Evolutionary conservation across 2,797 vertebrate genomes (phyloP).

Genomic region (Artibeus lituratus): DNA sequence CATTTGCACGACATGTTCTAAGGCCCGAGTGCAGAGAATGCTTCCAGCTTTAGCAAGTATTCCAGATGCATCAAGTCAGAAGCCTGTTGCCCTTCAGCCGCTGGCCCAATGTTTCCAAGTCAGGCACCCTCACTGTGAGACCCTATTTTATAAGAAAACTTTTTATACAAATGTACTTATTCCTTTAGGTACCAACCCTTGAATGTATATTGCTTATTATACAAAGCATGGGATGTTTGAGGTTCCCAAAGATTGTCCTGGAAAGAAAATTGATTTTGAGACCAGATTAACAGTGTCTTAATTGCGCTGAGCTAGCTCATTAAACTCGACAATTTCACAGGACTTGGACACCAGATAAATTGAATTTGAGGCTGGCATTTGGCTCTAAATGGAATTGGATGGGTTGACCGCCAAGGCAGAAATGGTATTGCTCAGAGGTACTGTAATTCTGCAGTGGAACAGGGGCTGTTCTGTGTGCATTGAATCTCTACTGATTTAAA

Average conservation of each 20-base stretch:
- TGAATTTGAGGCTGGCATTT: conserved; percentile 14
- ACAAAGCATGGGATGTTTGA: neutral
- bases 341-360: neutral
- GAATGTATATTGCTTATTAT: neutral
- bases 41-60: neutral
- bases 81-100: neutral
- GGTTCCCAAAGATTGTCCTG: neutral
- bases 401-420: neutral
- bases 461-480: neutral
- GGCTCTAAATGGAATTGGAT: neutral
- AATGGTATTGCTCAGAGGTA: neutral
- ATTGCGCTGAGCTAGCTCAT: conserved; percentile 19
- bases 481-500: neutral
- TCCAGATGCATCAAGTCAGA: neutral
- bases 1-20: neutral
- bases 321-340: neutral
- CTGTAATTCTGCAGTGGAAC: neutral
- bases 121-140: conserved; percentile 1
- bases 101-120: neutral
- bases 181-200: conserved; percentile 12
- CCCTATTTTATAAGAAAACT: neutral
- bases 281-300: neutral
- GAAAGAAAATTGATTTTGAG: conserved; percentile 39
- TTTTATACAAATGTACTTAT: neutral
- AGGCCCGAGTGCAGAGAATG: neutral